These are phyloP conservation scores for Oryzias sinensis DNA, from an alignment of 2,797 vertebrate genomes.

Conservation along the genomic window DNA sequence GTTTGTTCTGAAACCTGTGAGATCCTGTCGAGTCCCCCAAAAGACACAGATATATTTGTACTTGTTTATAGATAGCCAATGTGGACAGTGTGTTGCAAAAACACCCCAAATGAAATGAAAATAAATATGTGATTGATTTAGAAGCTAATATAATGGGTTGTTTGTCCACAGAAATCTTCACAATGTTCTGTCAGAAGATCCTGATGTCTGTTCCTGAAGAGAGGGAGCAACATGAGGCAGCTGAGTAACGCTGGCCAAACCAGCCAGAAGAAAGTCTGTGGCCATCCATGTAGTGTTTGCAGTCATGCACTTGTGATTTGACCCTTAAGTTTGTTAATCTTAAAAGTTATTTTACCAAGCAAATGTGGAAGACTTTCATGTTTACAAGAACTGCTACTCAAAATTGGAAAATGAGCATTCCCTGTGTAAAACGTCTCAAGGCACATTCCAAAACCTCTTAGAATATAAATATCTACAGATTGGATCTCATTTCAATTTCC, in stretches of 20 bases:
- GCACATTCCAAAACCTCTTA: slow-evolving; percentile 1
- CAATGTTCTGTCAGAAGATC: slow-evolving; percentile 80
- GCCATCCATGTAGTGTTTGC: slow-evolving; percentile 42
- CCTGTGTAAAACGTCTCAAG: slow-evolving; percentile 8
- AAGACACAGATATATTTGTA: slow-evolving; percentile 13
- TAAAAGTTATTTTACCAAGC: slow-evolving; percentile 2
- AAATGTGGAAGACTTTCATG: slow-evolving; percentile 3
- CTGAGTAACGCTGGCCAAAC: slow-evolving; percentile 35
- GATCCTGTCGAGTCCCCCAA: slow-evolving; percentile 17
- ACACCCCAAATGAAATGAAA: slow-evolving; percentile 19
- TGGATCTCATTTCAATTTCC: not conserved
- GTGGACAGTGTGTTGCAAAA: not conserved
- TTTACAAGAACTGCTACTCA: slow-evolving; percentile 1
- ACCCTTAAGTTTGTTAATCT: slow-evolving; percentile 5
- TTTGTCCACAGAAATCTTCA: slow-evolving; percentile 77
- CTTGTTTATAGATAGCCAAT: slow-evolving; percentile 26
- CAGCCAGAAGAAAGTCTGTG: slow-evolving; percentile 20
- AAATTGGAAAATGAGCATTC: slow-evolving; percentile 15
- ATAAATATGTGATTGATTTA: slow-evolving; percentile 10
- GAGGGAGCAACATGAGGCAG: slow-evolving; percentile 35
- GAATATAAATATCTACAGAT: slow-evolving; percentile 6
- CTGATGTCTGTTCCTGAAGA: slow-evolving; percentile 79
- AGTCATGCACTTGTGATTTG: slow-evolving; percentile 31
- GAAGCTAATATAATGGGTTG: slow-evolving; percentile 31
- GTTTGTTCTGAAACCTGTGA: slow-evolving; percentile 41